Percentiles rank a stretch among this genome's conserved stretches.
Evolutionary conservation across 1,140 invertebrate genomes (phyloP).

Genomic region (Lepidurus arcticus): DNA sequence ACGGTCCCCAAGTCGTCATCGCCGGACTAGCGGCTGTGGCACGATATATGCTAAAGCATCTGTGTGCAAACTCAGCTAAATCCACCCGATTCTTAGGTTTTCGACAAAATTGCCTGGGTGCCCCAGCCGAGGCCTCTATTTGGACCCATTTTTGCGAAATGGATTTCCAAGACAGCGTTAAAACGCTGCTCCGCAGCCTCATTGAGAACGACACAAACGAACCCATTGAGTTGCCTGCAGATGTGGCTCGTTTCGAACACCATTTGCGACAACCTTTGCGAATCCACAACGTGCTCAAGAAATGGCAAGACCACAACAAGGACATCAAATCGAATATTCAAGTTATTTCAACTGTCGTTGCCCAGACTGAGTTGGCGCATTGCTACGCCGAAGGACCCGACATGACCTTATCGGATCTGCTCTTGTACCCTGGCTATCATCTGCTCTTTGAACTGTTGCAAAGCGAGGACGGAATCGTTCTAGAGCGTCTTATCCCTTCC

Average conservation of each 20-base stretch:
- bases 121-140: slow-evolving; percentile 74
- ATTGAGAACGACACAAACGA: neutral
- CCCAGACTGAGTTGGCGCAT: slow-evolving; percentile 49
- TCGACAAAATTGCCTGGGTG: slow-evolving; percentile 65
- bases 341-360: neutral
- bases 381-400: slow-evolving; percentile 74
- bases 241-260: slow-evolving; percentile 58
- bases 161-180: slow-evolving; percentile 59
- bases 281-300: slow-evolving; percentile 81
- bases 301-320: slow-evolving; percentile 48
- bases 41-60: slow-evolving; percentile 28
- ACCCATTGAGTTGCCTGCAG: slow-evolving; percentile 20
- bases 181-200: slow-evolving; percentile 39
- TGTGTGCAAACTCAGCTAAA: neutral
- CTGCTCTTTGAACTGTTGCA: slow-evolving; percentile 53
- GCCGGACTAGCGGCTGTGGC: slow-evolving; percentile 29
- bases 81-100: slow-evolving; percentile 56
- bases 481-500: slow-evolving; percentile 56
- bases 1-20: slow-evolving; percentile 19
- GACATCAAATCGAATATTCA: slow-evolving; percentile 23
- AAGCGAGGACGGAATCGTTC: slow-evolving; percentile 34
- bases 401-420: slow-evolving; percentile 75
- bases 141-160: slow-evolving; percentile 92
- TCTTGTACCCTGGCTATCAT: slow-evolving; percentile 66
- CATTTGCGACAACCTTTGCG: slow-evolving; percentile 77